phyloP scores from a whole-genome alignment of 2,888 invertebrate genomes.

The Orthosia gracilis region DNA sequence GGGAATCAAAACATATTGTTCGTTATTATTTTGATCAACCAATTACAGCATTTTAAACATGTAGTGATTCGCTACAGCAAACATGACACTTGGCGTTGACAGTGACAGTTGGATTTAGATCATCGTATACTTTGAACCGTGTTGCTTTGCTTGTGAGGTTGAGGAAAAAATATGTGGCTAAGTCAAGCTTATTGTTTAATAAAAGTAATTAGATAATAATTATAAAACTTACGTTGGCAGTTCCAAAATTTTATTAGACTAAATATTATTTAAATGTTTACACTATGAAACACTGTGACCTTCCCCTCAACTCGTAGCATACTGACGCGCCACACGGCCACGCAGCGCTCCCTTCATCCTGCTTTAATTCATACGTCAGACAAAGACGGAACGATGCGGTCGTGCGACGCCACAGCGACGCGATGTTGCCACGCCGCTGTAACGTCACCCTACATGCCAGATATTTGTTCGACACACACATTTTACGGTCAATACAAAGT shows the following conservation, averaged over 20 bases:
- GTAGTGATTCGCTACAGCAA: neutral
- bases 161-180: neutral
- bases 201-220: conserved; percentile 7
- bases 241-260: conserved; percentile 45
- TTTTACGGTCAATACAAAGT: conserved; percentile 17
- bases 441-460: conserved; percentile 62
- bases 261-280: conserved; percentile 57
- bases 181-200: neutral
- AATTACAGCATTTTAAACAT: conserved; percentile 8
- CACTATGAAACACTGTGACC: conserved; percentile 71
- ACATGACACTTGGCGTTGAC: conserved; percentile 26
- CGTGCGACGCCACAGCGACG: conserved; percentile 70
- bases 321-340: conserved; percentile 75
- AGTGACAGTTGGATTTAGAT: conserved; percentile 38
- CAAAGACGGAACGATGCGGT: conserved; percentile 62
- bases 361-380: conserved; percentile 48
- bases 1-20: neutral
- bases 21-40: conserved; percentile 8
- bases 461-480: conserved; percentile 56
- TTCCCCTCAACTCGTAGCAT: conserved; percentile 71
- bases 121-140: neutral
- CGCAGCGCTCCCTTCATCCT: conserved; percentile 59
- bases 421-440: conserved; percentile 71
- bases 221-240: conserved; percentile 51
- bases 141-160: neutral